Conservation (phyloP, 2,797 vertebrate species). For the Periophthalmus magnuspinnatus region DNA sequence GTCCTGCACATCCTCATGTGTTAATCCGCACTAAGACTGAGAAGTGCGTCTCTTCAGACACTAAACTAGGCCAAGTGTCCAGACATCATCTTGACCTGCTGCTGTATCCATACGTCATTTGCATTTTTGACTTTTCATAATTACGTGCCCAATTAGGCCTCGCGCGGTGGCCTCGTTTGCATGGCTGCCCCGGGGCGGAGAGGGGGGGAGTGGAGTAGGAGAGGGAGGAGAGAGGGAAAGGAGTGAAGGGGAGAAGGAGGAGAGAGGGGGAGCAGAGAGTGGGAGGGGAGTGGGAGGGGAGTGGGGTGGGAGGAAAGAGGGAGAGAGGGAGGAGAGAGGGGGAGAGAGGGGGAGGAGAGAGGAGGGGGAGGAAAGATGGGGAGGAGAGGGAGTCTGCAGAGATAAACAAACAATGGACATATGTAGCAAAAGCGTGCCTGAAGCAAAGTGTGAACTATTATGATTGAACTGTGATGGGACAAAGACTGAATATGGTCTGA, state of each 20-base stretch:
- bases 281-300: too few species aligned
- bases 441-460: too few species aligned
- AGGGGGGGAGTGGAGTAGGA: conserved; percentile 22
- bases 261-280: too few species aligned
- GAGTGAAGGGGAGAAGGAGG: too few species aligned
- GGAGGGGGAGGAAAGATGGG: too few species aligned
- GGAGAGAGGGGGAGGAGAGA: too few species aligned
- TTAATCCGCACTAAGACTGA: conserved; percentile 77
- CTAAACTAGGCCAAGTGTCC: conserved; percentile 80
- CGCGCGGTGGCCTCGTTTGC: conserved; percentile 75
- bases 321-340: too few species aligned
- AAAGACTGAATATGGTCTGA: too few species aligned
- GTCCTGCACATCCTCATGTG: conserved; percentile 57
- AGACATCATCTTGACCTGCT: conserved; percentile 69
- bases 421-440: neutral
- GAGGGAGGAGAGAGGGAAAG: too few species aligned
- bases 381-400: too few species aligned
- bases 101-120: conserved; percentile 67
- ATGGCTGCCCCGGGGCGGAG: conserved; percentile 49
- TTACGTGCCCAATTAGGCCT: conserved; percentile 72
- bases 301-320: too few species aligned
- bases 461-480: too few species aligned
- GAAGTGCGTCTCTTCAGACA: conserved; percentile 64
- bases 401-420: conserved; percentile 1
- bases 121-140: conserved; percentile 80